Percentiles rank a stretch among this genome's conserved stretches.
Conservation (phyloP, 1,140 invertebrate genomes). For the Bombus waltoni region DNA sequence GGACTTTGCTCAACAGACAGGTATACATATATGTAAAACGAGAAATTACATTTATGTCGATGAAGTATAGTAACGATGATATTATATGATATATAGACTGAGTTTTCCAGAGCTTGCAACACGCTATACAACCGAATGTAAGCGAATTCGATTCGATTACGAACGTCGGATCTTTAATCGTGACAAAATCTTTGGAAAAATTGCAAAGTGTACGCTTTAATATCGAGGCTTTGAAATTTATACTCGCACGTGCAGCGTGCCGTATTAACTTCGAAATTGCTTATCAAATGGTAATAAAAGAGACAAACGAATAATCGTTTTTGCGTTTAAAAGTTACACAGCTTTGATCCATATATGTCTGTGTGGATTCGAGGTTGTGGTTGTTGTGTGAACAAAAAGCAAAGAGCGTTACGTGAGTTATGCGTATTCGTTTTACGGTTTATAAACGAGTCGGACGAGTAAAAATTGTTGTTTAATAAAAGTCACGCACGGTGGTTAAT, state of each 20-base stretch:
- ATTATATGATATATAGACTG: too few relatives aligned
- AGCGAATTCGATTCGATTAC: too few relatives aligned
- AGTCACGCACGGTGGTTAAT: constrained; percentile 38
- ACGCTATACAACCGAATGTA: too few relatives aligned
- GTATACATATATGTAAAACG: too few relatives aligned
- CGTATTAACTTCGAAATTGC: constrained; percentile 29
- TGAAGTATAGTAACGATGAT: too few relatives aligned
- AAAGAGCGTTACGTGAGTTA: not conserved
- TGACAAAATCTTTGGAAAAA: not conserved
- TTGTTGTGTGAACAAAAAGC: not conserved
- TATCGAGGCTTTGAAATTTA: constrained; percentile 14
- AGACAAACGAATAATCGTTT: not conserved
- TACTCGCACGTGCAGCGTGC: too few relatives aligned
- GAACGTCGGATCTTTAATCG: too few relatives aligned
- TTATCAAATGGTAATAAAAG: constrained; percentile 37
- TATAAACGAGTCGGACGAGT: not conserved
- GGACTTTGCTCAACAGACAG: too few relatives aligned
- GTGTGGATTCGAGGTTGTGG: not conserved
- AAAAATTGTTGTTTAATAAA: constrained; percentile 44
- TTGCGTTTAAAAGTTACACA: constrained; percentile 32
- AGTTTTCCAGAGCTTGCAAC: too few relatives aligned
- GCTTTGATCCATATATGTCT: too few relatives aligned
- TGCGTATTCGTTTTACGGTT: not conserved
- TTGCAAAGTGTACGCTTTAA: not conserved
- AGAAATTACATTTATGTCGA: too few relatives aligned